Conservation (phyloP, 2,797 vertebrate genomes). For the Acanthurus leucopareius region DNA sequence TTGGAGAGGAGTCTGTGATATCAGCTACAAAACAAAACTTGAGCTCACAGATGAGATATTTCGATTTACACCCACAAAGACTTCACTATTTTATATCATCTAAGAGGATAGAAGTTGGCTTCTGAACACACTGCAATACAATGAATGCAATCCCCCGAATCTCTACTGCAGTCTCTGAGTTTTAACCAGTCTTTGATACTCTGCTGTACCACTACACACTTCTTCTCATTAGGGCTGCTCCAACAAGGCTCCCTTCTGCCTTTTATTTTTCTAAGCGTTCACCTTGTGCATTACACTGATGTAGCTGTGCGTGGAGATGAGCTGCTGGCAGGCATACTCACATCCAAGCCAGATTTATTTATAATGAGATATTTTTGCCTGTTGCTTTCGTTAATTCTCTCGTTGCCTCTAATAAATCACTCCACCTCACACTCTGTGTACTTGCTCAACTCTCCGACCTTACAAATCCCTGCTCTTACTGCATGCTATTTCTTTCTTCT, state of each 20-base stretch:
- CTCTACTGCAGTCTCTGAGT: conserved; percentile 9
- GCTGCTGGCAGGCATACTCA: not conserved
- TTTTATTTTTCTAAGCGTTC: conserved; percentile 32
- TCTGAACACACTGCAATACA: not conserved
- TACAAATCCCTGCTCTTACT: conserved; percentile 1
- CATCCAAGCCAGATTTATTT: conserved; percentile 16
- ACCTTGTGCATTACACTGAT: conserved; percentile 22
- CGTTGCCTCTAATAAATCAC: not conserved
- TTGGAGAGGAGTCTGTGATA: not conserved
- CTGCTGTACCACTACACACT: conserved; percentile 29
- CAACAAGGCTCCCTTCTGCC: conserved; percentile 22
- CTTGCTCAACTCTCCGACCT: not conserved
- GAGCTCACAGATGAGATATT: conserved; percentile 10
- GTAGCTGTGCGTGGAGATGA: not conserved
- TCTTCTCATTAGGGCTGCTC: conserved; percentile 46
- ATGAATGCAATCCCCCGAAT: not conserved
- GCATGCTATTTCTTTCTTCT: not conserved
- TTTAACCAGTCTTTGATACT: conserved; percentile 43
- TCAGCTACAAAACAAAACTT: conserved; percentile 14
- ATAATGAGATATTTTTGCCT: conserved; percentile 21
- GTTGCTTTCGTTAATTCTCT: conserved; percentile 14
- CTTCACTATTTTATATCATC: conserved; percentile 13
- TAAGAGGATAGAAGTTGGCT: not conserved
- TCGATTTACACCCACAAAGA: conserved; percentile 22
- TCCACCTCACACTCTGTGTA: not conserved